Base-by-base conservation (phyloP, 2,888 invertebrate species). In the Choreutis nemorana region DNA sequence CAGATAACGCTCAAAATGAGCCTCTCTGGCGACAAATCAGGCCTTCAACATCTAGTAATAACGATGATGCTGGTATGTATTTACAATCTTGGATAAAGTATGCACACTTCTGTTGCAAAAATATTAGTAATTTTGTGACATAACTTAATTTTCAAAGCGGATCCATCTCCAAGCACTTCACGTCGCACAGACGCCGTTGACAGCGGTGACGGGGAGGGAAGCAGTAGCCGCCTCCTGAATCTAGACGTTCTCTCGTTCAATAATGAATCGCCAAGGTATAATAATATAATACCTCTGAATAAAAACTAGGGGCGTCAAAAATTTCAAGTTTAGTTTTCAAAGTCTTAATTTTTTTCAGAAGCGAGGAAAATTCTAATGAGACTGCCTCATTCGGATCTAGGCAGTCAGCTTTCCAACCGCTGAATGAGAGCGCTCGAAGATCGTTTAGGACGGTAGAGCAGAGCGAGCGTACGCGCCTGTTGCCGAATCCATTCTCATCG, bases 401-500 rank as follows among this genome's bases (percentile, higher is more conserved):
- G 35, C 54, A 67, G 4, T 78, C 77, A 4, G 75, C 77, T 20
- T 78, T 77, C 41, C 71, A 72, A 34, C 77, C 71, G 2, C 36
- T 77, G 2, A 57, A 45, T 14, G 64, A 70, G 20, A 27, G 32
- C n/a, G 38, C 51, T 2, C 51, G 60, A 10, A 45, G 68, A 22
- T 47, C 63, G 2, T 58, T 59, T 31, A 51, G 63, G 31, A 55
- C 61, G 6, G 55, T 58, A n/a, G 59, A 62, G 14, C 55, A 61
- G 39, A 55, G 44, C 31, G 68, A 67, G 40, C 55, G 63, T 20
- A 50, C 55, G 2, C 50, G 75, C 32, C 47, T 66, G 5, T 48
- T 75, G 21, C 75, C 75, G 2, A 77, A 73, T 39, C 73, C 72
- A 2, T 75, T 77, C 39, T 73, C 72, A 1, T 52, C 68, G 2